Base-by-base conservation (phyloP, 1,140 invertebrate genomes). In the Neodiprion fabricii region DNA sequence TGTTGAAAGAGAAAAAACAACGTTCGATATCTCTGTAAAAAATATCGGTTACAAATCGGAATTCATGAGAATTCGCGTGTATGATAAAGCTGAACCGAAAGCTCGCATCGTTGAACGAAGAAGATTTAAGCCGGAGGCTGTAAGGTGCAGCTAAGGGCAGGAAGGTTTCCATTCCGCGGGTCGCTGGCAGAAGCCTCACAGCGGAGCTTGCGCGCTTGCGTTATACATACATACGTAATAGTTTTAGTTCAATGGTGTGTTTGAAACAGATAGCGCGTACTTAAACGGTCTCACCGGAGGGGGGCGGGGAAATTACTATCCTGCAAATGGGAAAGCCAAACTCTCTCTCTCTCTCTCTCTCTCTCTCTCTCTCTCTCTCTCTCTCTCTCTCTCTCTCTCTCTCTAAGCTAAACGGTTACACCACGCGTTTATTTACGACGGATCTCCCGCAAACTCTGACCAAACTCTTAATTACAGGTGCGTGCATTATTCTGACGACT, bases 221-320 rank as follows among this genome's bases (percentile, higher is more conserved):
- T 40, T 40, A 40, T 40, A 40, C 28, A 61, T 61, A 14, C 50
- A 11, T 53, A 10, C 50, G 50, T 53, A 8, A 61, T 61, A 61
- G 53, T 61, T 61, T 61, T 61, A 61, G 53, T 61, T 61, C 53
- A 61, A 61, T 61, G 53, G 53, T 61, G 11, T 61, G 53, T 61
- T 61, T 12, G 8, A 61, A 61, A 61, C n/a, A 61, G 53, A 61
- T 61, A 61, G 53, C 53, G 53, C 53, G n/a, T 61, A 61, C 53
- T 61, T 61, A 61, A 61, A 61, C 53, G 53, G 53, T 61, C 8
- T 61, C 11, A 14, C 53, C 28, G 28, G 28, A 5, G 28, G 28
- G 28, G 28, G 28, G 28, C 9, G 53, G 53, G 11, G n/a, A 61
- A 61, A 61, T 61, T 61, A 61, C 53, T 61, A 61, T 61, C 53